phyloP scores from a whole-genome alignment of 2,113 vertebrate genomes.

The Equus przewalskii region DNA sequence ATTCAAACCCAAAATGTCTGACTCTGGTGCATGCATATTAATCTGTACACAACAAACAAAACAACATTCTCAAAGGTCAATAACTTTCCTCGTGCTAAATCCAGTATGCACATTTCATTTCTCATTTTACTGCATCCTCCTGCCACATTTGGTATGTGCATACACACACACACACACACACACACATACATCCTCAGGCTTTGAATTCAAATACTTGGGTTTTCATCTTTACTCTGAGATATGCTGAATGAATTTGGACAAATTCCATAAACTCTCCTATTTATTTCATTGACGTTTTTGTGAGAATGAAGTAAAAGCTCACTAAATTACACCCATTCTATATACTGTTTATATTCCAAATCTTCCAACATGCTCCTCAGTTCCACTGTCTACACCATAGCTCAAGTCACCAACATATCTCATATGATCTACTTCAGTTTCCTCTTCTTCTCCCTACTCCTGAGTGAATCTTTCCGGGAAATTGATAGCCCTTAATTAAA shows the following conservation, averaged over 20 bases:
- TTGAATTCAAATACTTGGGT: not conserved
- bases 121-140: not conserved
- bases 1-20: not conserved
- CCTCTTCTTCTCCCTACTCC: not conserved
- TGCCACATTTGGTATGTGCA: not conserved
- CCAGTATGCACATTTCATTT: not conserved
- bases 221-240: slow-evolving; percentile 8
- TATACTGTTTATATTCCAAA: not conserved
- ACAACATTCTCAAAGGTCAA: not conserved
- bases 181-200: not conserved
- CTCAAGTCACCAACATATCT: not conserved
- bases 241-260: not conserved
- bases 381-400: not conserved
- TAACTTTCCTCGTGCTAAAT: not conserved
- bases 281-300: not conserved
- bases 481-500: not conserved
- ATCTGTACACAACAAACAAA: not conserved
- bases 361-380: not conserved
- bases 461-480: not conserved
- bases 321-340: not conserved
- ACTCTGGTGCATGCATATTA: not conserved
- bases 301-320: not conserved
- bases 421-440: not conserved
- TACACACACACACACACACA: not conserved
- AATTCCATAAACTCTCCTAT: not conserved